Base-by-base conservation (phyloP, 2,113 vertebrate genomes). In the Chlorocebus sabaeus region DNA sequence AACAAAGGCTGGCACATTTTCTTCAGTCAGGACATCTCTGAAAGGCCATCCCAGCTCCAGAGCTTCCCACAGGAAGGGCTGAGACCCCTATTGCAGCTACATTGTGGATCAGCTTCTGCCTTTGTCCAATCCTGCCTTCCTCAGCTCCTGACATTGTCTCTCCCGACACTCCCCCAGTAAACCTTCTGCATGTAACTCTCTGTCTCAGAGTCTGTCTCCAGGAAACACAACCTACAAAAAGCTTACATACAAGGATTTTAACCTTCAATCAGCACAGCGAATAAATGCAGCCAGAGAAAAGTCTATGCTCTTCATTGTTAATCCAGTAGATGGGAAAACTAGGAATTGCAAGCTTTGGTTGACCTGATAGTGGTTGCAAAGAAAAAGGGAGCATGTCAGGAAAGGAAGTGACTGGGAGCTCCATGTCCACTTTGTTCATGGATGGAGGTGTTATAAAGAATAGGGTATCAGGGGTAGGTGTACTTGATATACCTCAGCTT, bases 401-500 rank as follows among this genome's bases (percentile, higher is more conserved):
- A 64, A 68, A 82, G 12, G 43, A 52, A 68, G 61, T 23, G 70
- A 25, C 50, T 61, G 30, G 35, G 22, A 27, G 7, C 48, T 14
- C 1, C 3, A 3, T 2, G 4, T 17, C 45, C 12, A 64, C n/a
- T 25, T 70, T 64, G n/a, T n/a, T 38, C n/a, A 18, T 8, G 23
- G 73, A 72, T 12, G 8, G 67, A 25, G 38, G 48, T 57, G 11
- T 55, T 52, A 8, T 25, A 83, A 40, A 38, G 14, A 61, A 16
- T 17, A 30, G 35, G 35, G 55, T 2, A 3, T 12, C 13, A 4
- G 14, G 14, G 6, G 3, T 8, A 52, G 70, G 2, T 23, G 3
- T 50, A 9, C 8, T 48, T 84, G 25, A 82, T 9, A 12, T 0
- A 7, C 2, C 38, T 50, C 70, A 22, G 32, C 40, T 95, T 83